Base-by-base conservation (phyloP, 2,888 invertebrate genomes). In the Caenorhabditis becei region DNA sequence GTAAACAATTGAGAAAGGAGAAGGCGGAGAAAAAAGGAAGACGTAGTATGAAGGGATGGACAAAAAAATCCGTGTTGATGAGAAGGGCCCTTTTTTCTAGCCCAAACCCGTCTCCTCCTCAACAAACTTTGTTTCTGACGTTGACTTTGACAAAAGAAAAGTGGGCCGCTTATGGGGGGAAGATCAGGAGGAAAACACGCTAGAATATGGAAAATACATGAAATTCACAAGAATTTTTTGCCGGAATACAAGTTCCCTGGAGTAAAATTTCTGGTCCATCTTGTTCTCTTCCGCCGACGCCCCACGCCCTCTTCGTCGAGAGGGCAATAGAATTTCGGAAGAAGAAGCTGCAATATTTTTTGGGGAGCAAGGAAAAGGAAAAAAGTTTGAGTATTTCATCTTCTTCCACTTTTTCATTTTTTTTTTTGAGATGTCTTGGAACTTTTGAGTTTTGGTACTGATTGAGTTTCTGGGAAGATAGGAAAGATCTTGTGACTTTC, bases 1-100 rank as follows among this genome's bases (percentile, higher is more conserved):
- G 75, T 66, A 75, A 75, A 74, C 74, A 74, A 75, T 75, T 75
- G 75, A 75, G 65, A 65, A 66, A 49, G 24, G 32, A 59, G 35
- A 59, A 71, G 66, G 66, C 51, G 66, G 59, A 49, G 59, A 37
- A 49, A 28, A 28, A 37, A 41, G 47, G 63, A 65, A 65, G 65
- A 59, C 65, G 74, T 59, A 10, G 72, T 65, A 65, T 65, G 74
- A 74, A 66, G 74, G 59, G 58, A 24, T 24, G 35, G 65, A 65
- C 54, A 49, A 23, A 53, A 51, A 65, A 75, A 75, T 75, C 66
- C 56, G 61, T 66, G 75, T 53, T 66, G 75, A 66, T 66, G 75
- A 75, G 75, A 59, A 66, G 61, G 41, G 35, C 63, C 28, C 51
- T n/a, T n/a, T n/a, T n/a, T n/a, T n/a, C n/a, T n/a, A n/a, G 47